Percentiles rank a stretch among this genome's conserved stretches.
phyloP scores from a whole-genome alignment of 2,888 invertebrate species.

The Axea sp. region DNA sequence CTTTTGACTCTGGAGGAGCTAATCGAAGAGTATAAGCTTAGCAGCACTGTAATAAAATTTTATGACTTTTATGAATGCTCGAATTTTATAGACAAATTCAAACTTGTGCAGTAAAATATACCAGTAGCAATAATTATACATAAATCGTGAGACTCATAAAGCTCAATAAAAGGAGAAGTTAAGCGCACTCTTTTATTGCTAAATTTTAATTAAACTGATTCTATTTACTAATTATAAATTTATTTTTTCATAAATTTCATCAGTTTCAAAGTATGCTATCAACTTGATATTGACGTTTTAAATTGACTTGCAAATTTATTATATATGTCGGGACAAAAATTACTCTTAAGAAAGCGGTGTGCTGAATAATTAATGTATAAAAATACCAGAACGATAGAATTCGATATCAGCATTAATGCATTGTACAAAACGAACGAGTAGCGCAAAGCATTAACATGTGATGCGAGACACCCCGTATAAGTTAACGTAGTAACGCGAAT shows the following conservation, averaged over 20 bases:
- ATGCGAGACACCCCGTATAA: slow-evolving; percentile 45
- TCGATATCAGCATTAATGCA: too few relatives aligned
- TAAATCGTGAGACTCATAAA: slow-evolving; percentile 10
- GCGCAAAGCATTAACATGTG: slow-evolving; percentile 37
- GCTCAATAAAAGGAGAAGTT: background rate
- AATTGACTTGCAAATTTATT: too few relatives aligned
- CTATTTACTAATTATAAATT: too few relatives aligned
- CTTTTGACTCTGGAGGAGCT: too few relatives aligned
- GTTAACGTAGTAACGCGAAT: slow-evolving; percentile 50
- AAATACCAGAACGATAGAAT: too few relatives aligned
- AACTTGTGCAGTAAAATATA: slow-evolving; percentile 19
- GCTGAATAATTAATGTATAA: too few relatives aligned
- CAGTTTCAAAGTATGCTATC: too few relatives aligned
- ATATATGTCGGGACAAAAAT: too few relatives aligned
- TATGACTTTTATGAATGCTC: slow-evolving; percentile 13
- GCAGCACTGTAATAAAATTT: slow-evolving; percentile 13
- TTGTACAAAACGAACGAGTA: slow-evolving; percentile 11
- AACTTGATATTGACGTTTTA: too few relatives aligned
- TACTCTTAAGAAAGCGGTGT: too few relatives aligned
- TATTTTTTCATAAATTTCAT: too few relatives aligned
- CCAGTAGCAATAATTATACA: slow-evolving; percentile 5
- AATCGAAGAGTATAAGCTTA: slow-evolving; percentile 16
- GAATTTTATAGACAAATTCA: slow-evolving; percentile 16
- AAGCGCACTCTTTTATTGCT: background rate
- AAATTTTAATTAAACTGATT: background rate